A percentile compares a stretch with the other conserved stretches of the same genome.
phyloP scores from a whole-genome alignment of 2,888 invertebrate species.

The Athripsodes cinereus region DNA sequence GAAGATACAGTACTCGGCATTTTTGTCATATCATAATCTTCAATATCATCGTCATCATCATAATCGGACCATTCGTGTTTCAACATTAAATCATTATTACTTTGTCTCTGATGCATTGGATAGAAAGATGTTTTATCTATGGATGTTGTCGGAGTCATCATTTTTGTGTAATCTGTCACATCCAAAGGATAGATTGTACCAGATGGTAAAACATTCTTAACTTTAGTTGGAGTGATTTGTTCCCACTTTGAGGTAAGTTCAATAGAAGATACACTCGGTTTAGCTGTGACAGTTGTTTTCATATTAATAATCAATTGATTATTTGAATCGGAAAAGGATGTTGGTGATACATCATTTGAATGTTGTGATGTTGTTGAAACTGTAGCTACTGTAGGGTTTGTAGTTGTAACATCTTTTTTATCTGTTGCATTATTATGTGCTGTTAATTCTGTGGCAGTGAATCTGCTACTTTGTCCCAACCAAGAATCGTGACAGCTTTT shows the following conservation, averaged over 20 bases:
- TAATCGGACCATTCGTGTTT: slow-evolving; percentile 21
- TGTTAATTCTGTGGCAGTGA: slow-evolving; percentile 2
- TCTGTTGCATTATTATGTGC: slow-evolving; percentile 16
- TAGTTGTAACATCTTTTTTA: slow-evolving; percentile 8
- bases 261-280: neutral
- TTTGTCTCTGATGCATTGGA: slow-evolving; percentile 22
- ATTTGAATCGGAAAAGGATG: neutral
- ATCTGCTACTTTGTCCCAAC: slow-evolving; percentile 9
- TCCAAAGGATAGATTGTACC: slow-evolving; percentile 11
- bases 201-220: slow-evolving; percentile 13
- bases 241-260: slow-evolving; percentile 22
- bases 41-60: slow-evolving; percentile 22
- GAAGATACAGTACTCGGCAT: slow-evolving; percentile 5
- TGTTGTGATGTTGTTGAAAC: neutral
- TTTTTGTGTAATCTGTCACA: slow-evolving; percentile 3
- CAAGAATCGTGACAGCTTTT: slow-evolving; percentile 4
- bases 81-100: slow-evolving; percentile 26
- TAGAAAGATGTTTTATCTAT: slow-evolving; percentile 17
- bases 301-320: neutral
- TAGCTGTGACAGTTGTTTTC: slow-evolving; percentile 1
- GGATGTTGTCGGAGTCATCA: slow-evolving; percentile 8
- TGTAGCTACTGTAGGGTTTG: slow-evolving; percentile 24
- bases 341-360: neutral
- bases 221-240: slow-evolving; percentile 31
- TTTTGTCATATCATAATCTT: slow-evolving; percentile 24